These are phyloP conservation scores for Enteromius unitaeniatus DNA, from an alignment of 2,797 vertebrate species.

Conservation along the genomic window DNA sequence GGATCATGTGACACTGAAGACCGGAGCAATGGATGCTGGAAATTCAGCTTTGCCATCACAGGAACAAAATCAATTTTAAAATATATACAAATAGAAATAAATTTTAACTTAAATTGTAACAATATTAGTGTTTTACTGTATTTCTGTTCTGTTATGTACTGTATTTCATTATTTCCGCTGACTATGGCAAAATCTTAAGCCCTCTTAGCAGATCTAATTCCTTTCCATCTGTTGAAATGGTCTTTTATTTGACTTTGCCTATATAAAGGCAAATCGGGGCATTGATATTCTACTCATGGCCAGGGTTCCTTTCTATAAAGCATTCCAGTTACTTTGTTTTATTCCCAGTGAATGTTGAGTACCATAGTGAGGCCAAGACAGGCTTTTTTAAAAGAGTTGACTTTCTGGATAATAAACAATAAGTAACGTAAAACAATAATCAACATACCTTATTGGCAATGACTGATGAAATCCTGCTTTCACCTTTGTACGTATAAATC, in stretches of 20 bases:
- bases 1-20: not conserved
- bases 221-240: not conserved
- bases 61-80: not conserved
- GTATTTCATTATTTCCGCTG: not conserved
- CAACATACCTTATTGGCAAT: constrained; percentile 91
- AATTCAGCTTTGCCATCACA: not conserved
- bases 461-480: constrained; percentile 85
- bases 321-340: constrained; percentile 30
- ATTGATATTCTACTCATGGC: constrained; percentile 41
- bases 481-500: constrained; percentile 80
- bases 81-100: not conserved
- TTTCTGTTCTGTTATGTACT: not conserved
- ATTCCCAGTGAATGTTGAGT: constrained; percentile 32
- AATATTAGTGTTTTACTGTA: not conserved
- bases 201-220: not conserved
- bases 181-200: not conserved
- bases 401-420: not conserved
- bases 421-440: not conserved
- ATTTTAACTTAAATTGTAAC: not conserved
- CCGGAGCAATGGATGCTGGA: not conserved
- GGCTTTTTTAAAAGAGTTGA: not conserved
- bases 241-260: not conserved
- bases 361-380: not conserved
- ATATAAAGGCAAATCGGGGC: not conserved
- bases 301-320: constrained; percentile 38